phyloP scores from a whole-genome alignment of 2,888 invertebrate species.

The Lottia scabra region DNA sequence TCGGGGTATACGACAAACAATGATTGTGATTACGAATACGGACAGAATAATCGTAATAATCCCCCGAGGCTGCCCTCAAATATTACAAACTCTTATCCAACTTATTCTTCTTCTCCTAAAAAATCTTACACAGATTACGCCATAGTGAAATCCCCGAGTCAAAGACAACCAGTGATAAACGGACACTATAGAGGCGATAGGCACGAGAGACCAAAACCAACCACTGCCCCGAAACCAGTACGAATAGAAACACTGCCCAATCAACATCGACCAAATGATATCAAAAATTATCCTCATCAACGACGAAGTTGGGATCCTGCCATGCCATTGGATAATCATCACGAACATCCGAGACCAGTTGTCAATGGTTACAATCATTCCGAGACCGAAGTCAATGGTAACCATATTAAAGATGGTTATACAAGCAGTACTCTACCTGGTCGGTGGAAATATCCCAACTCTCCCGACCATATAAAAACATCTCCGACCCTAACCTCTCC shows the following conservation, averaged over 20 bases:
- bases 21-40: constrained; percentile 46
- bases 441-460: constrained; percentile 23
- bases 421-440: constrained; percentile 29
- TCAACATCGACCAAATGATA: background rate
- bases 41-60: background rate
- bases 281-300: background rate
- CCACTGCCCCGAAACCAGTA: background rate
- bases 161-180: background rate
- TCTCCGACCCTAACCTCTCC: background rate
- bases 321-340: background rate
- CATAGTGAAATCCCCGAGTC: background rate
- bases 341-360: background rate
- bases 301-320: constrained; percentile 14
- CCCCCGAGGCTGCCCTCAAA: background rate
- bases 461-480: background rate
- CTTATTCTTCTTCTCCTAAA: background rate
- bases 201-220: background rate
- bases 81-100: background rate
- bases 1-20: constrained; percentile 58
- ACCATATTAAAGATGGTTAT: background rate
- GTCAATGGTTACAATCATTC: background rate
- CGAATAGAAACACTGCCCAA: background rate
- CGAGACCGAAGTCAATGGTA: background rate
- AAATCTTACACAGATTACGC: background rate
- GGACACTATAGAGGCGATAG: background rate